Base-by-base conservation (phyloP, 2,113 vertebrate species). In the Aegithalos caudatus region DNA sequence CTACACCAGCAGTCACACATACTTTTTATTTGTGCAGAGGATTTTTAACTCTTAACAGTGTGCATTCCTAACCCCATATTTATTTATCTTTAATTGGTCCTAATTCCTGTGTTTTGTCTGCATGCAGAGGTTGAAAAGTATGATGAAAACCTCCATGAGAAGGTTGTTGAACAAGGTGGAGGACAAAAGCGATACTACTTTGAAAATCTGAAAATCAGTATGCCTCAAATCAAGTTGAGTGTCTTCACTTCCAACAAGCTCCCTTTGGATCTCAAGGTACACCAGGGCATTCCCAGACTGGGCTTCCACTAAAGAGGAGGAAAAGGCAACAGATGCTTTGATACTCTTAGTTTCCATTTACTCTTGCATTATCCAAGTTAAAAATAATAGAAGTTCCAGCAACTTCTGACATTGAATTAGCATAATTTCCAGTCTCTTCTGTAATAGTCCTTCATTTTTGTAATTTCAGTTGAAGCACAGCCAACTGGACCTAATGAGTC, bases 151-250 rank as follows among this genome's bases (percentile, higher is more conserved):
- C 96, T 99, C 35, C 98, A 99, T 2, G 99, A 99, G 85, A 99
- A 98, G 94, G 96, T 97, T 12, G 98, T 64, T 3, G 98, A 99
- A 74, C 98, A 99, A 29, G 80, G 97, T 0, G 98, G 98, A 57
- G 96, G 96, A 16, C 98, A 97, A 8, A 98, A 98, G 70, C 98
- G 98, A 7, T 99, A 99, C 96, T 99, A 99, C 95, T 99, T 99
- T 96, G 99, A 99, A 97, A 99, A 99, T 89, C 97, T 99, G 89
- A 99, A 99, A 97, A 99, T 99, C 84, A 99, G 98, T n/a, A 92
- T 99, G 9, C 99, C 99, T 13, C 99, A 99, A 95, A 98, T 99
- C 94, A 99, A 99, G 92, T 92, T 99, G 92, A 99, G 99, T 5
- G 99, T 99, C 86, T 98, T 99, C 95, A 99, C 99, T n/a, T 99